Evolutionary conservation across 1,140 invertebrate species (phyloP), one percentile per base, ranked within the genome.

Genomic region (Drosophila azteca): DNA sequence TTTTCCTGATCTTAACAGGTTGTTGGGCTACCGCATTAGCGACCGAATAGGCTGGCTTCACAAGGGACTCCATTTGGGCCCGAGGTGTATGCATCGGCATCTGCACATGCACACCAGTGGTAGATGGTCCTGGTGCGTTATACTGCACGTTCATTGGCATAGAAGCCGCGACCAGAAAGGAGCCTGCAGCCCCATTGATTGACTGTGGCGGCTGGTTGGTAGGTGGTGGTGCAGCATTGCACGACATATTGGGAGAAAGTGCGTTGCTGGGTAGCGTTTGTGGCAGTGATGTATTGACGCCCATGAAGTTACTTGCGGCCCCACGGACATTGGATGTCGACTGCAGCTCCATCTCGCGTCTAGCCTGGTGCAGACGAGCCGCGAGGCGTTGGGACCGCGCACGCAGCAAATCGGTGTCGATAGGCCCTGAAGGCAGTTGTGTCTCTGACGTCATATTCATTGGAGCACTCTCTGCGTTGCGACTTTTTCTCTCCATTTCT

Each of bases 321-420:
- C 9, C 7, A 11, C 3, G 59, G 46, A 45, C 22, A 43, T 4
- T 54, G 70, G 20, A 35, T 35, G 29, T 20, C 9, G 11, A 22
- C 29, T 1, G 55, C 4, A 22, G 2, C 24, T 52, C 35, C 62
- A 85, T 80, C 6, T 84, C 81, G 22, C 48, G 41, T 6, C 85
- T 72, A 31, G 53, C 63, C 11, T 71, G 51, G 39, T 80, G 77
- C 6, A 84, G 51, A 0, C 81, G 77, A 8, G 63, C 65, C 0
- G 64, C 67, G 24, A 84, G 43, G 3, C 49, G 55, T 24, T 85
- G 81, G 17, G 81, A 68, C 8, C 77, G 80, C 8, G 64, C 41
- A 7, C 79, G 79, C 43, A 82, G 41, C 3, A 49, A 49, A 31
- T 74, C 69, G 17, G 83, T 49, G 26, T 43, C 35, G 7, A 17